Evolutionary conservation across 2,888 invertebrate genomes (phyloP).

Genomic region (Neria commutata): DNA sequence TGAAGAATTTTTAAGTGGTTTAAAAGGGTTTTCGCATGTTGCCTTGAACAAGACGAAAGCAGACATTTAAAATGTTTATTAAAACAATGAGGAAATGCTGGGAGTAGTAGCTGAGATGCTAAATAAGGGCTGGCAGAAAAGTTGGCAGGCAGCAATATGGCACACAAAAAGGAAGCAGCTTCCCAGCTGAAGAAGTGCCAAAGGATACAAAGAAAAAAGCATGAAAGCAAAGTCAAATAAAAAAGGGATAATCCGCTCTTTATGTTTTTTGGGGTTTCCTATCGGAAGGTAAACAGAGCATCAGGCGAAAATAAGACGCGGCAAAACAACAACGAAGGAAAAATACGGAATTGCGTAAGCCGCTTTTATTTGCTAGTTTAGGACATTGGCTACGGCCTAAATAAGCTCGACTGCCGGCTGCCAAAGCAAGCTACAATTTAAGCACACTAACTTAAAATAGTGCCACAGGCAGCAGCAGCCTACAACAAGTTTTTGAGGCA

Average conservation of each 20-base stretch:
- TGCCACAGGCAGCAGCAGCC: constrained; percentile 3
- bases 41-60: constrained; percentile 1
- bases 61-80: constrained; percentile 56
- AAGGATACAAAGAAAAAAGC: constrained; percentile 22
- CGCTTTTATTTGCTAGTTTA: constrained; percentile 32
- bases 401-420: constrained; percentile 40
- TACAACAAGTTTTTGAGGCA: not conserved
- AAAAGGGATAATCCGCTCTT: constrained; percentile 46
- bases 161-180: not conserved
- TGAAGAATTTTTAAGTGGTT: constrained; percentile 52
- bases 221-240: constrained; percentile 45
- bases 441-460: constrained; percentile 38
- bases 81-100: constrained; percentile 58
- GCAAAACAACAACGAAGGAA: constrained; percentile 11
- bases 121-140: constrained; percentile 40
- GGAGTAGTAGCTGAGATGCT: too few species aligned
- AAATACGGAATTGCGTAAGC: constrained; percentile 34
- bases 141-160: not conserved
- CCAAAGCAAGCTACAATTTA: constrained; percentile 29
- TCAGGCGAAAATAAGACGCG: constrained; percentile 30
- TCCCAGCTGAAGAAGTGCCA: not conserved
- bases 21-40: constrained; percentile 50
- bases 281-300: constrained; percentile 21
- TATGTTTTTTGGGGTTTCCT: constrained; percentile 25
- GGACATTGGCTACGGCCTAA: constrained; percentile 41